Evolutionary conservation across 1,140 invertebrate species (phyloP), one percentile per base, ranked within the genome.

Genomic region (Neomicropteryx cornuta): DNA sequence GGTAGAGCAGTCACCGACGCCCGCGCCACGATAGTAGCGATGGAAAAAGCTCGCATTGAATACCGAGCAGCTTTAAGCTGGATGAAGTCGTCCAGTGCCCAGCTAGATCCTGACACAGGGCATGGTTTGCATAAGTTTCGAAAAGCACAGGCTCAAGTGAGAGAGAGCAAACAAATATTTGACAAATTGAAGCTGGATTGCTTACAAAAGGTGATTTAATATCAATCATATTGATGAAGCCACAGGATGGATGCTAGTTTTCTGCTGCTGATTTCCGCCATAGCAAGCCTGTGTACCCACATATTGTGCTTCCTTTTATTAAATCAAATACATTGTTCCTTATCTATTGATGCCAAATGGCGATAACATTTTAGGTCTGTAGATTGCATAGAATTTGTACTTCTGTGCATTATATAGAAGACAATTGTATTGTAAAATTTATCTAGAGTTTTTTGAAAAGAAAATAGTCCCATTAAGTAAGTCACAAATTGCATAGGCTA

Each of bases 21-120:
- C 17, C 66, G 86, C 11, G 70, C 79, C 29, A 99, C 93, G 5
- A 82, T 98, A 1, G 75, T 84, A 30, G 78, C 83, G 36, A 97
- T 98, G 90, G 95, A 99, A 59, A 88, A 87, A 55, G 76, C 85
- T 2, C 73, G 97, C 38, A 96, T 89, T n/a, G 93, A 97, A 50
- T 99, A 99, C 62, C 70, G 88, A 38, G 94, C 93, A 1, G 87
- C 93, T 1, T 70, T 99, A 2, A 83, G 89, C 52, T 99, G 97
- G 96, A 99, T 99, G 95, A 99, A 99, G 67, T 89, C 96, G 45
- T 79, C 91, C 2, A 97, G 93, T 37, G 81, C 87, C 46, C 85
- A 97, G 59, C 68, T 99, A 13, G 94, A 99, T 68, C 97, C 97
- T 0, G 96, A 99, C 55, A 93, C 90, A 0, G 89, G 84, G 34